These are phyloP conservation scores for Oreohelix idahoensis DNA, from an alignment of 1,140 invertebrate species.

Conservation along the genomic window DNA sequence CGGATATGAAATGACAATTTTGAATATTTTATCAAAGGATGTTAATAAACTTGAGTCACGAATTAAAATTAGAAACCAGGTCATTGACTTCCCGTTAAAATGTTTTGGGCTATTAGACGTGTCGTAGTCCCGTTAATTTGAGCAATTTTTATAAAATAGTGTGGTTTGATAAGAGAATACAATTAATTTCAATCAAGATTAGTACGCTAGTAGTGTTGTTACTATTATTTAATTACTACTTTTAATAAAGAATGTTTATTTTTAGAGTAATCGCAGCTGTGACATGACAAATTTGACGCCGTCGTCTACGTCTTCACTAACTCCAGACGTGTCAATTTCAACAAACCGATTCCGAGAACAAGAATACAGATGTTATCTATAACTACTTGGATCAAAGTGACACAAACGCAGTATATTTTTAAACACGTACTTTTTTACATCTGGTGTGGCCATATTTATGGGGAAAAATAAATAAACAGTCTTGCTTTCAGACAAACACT, in stretches of 20 bases:
- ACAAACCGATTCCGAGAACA: background rate
- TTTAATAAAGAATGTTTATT: background rate
- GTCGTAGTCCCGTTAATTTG: too few species aligned
- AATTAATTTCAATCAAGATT: too few species aligned
- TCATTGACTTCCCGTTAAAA: too few species aligned
- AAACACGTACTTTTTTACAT: slow-evolving; percentile 25
- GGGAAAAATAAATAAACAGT: background rate
- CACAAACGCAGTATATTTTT: background rate
- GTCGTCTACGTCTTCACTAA: background rate
- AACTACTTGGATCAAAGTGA: background rate
- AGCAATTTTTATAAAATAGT: too few species aligned
- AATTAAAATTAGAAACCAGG: too few species aligned
- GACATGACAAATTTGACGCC: slow-evolving; percentile 18
- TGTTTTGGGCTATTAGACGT: too few species aligned
- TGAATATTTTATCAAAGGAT: too few species aligned
- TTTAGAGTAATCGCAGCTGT: background rate
- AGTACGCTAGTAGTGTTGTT: too few species aligned
- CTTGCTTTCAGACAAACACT: background rate
- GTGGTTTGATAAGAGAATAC: too few species aligned
- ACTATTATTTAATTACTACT: too few species aligned
- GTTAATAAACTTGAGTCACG: too few species aligned
- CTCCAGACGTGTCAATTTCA: background rate
- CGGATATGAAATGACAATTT: too few species aligned
- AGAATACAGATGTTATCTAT: background rate
- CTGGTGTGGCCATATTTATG: slow-evolving; percentile 22